A percentile compares a stretch with the other conserved stretches of the same genome.
phyloP scores from a whole-genome alignment of 1,140 invertebrate genomes.

The Aethina tumida region DNA sequence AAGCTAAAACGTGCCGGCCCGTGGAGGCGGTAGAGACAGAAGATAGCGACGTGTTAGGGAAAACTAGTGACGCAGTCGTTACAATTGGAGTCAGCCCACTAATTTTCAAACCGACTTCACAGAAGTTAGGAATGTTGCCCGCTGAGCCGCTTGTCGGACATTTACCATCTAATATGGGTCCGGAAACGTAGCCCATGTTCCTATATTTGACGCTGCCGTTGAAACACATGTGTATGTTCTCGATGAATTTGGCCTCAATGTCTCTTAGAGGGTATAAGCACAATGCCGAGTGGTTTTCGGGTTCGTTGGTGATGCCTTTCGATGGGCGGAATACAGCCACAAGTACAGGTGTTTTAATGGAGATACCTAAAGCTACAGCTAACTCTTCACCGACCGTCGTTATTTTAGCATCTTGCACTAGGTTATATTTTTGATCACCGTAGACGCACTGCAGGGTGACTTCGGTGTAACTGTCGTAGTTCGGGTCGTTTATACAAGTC shows the following conservation, averaged over 20 bases:
- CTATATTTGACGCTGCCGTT: conserved; percentile 84
- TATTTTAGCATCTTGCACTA: conserved; percentile 85
- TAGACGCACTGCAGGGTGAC: conserved; percentile 77
- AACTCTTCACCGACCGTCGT: conserved; percentile 69
- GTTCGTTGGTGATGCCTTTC: conserved; percentile 69
- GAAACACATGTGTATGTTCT: conserved; percentile 96
- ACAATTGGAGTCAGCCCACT: conserved; percentile 77
- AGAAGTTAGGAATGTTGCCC: conserved; percentile 86
- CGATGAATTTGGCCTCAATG: conserved; percentile 86
- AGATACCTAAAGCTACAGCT: conserved; percentile 67
- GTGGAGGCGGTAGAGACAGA: conserved; percentile 75
- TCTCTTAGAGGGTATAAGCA: conserved; percentile 78
- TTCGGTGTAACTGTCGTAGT: conserved; percentile 93
- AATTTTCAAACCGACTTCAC: conserved; percentile 85
- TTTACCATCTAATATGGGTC: conserved; percentile 79
- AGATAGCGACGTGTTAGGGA: conserved; percentile 70
- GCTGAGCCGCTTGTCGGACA: conserved; percentile 76
- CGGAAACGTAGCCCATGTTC: conserved; percentile 89
- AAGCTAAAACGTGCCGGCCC: conserved; percentile 82
- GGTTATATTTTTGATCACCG: conserved; percentile 64
- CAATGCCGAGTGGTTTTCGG: conserved; percentile 66
- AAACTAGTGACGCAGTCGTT: conserved; percentile 60
- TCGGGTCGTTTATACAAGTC: conserved; percentile 87
- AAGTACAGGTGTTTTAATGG: conserved; percentile 64
- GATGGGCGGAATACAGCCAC: conserved; percentile 78